Evolutionary conservation across 2,797 vertebrate genomes (phyloP).

Genomic region (Amazona ochrocephala): DNA sequence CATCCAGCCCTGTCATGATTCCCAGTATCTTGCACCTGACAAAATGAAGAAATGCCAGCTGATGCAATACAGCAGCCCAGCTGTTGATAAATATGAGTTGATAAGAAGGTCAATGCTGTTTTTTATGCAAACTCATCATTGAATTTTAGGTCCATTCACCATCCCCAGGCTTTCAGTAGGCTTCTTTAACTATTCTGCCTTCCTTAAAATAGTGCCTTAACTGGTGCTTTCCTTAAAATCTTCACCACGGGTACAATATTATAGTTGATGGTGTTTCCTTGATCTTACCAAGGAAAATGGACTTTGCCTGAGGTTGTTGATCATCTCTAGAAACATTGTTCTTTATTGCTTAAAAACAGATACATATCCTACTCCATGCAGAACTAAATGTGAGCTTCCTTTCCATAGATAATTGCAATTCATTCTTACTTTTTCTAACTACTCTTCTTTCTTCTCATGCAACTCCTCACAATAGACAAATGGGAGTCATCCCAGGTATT

Average conservation of each 20-base stretch:
- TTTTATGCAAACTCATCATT: background rate
- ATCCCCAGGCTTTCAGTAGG: background rate
- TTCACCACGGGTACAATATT: background rate
- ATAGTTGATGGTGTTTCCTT: background rate
- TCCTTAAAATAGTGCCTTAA: background rate
- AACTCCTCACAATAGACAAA: background rate
- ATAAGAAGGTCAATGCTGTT: background rate
- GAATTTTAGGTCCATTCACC: background rate
- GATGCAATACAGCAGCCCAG: background rate
- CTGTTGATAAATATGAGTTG: background rate
- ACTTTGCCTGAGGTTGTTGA: background rate
- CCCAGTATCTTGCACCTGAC: background rate
- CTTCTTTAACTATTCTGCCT: background rate
- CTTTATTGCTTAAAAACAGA: background rate
- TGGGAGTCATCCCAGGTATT: background rate
- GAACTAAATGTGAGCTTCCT: background rate
- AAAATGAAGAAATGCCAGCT: background rate
- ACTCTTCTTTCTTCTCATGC: background rate
- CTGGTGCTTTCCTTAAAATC: background rate
- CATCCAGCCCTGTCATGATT: background rate
- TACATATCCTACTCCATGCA: background rate
- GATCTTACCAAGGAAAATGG: background rate
- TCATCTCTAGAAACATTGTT: background rate
- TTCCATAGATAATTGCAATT: background rate
- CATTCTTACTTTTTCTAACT: background rate